These are phyloP conservation scores for Caenorhabditis afra DNA, from an alignment of 2,888 invertebrate species.

Conservation along the genomic window DNA sequence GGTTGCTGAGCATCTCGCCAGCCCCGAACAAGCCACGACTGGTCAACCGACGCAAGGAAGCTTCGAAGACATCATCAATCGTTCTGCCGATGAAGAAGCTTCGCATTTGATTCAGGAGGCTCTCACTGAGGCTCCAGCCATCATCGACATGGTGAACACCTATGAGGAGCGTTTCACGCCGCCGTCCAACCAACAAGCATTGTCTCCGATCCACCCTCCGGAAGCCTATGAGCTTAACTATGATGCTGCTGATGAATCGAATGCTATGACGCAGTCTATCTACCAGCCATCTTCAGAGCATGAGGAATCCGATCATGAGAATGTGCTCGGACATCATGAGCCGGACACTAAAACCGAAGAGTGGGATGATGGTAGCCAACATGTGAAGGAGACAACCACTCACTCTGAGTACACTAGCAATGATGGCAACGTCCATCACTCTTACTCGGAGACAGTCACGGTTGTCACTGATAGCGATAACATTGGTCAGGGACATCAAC, in stretches of 20 bases:
- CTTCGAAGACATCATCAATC: constrained; percentile 25
- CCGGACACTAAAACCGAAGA: not conserved
- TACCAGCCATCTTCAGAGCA: constrained; percentile 29
- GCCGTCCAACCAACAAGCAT: too few species aligned
- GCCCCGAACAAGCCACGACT: not conserved
- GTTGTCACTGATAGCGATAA: constrained; percentile 14
- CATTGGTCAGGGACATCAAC: not conserved
- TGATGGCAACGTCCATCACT: constrained; percentile 9
- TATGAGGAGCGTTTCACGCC: constrained; percentile 24
- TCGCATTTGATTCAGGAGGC: constrained; percentile 31
- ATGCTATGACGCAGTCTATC: constrained; percentile 44
- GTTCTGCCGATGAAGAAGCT: constrained; percentile 28
- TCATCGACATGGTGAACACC: constrained; percentile 37
- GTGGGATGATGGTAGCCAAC: constrained; percentile 34
- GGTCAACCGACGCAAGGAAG: not conserved
- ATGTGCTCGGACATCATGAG: not conserved
- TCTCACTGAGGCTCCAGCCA: constrained; percentile 31
- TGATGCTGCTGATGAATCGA: not conserved
- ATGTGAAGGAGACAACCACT: constrained; percentile 22
- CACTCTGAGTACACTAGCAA: constrained; percentile 9
- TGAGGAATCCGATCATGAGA: not conserved
- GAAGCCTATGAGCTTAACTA: constrained; percentile 26
- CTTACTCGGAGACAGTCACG: constrained; percentile 19
- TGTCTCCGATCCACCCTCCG: constrained; percentile 8
- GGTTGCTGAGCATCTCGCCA: constrained; percentile 9